Evolutionary conservation across 2,113 vertebrate genomes (phyloP), one percentile per base, ranked within the genome.

Genomic region (Glareola pratincola): DNA sequence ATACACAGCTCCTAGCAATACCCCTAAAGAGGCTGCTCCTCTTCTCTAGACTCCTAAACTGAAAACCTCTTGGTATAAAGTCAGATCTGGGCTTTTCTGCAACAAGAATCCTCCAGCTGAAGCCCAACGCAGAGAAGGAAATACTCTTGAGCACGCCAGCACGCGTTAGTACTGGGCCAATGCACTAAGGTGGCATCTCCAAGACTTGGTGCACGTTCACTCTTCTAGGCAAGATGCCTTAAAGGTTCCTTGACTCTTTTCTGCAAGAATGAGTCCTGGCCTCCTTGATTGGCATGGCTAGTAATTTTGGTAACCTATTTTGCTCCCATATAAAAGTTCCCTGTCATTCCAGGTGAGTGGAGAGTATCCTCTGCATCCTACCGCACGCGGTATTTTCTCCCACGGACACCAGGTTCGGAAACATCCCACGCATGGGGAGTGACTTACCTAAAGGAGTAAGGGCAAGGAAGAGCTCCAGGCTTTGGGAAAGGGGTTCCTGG

Each of bases 361-460:
- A 90, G 50, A 90, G 10, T 1, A 37, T 22, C 29, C 78, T 24
- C 60, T 48, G 47, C 30, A 67, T 43, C 39, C 71, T 21, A 13
- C 12, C 3, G 8, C 19, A 68, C 0, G 0, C 2, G 4, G 37
- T 8, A 8, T 60, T 66, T 87, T 47, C 39, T 56, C 69, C 37
- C 23, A 8, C 48, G 4, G 4, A 22, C 8, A 32, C 13, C 48
- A 29, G 8, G 3, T 17, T 85, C 4, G 3, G 66, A 21, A 75
- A 51, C 22, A 66, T 3, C 8, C 43, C 26, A 1, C 1, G 7
- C 14, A 8, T 0, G 5, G 85, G 13, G 32, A 77, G 26, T 0
- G 1, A 45, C 27, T 57, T 87, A 69, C 32, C 15, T 47, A 37
- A 57, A 43, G 30, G 19, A 64, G 11, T 1, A 36, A 56, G 0